Conservation (phyloP, 2,113 vertebrate genomes). For the Vulpes vulpes region DNA sequence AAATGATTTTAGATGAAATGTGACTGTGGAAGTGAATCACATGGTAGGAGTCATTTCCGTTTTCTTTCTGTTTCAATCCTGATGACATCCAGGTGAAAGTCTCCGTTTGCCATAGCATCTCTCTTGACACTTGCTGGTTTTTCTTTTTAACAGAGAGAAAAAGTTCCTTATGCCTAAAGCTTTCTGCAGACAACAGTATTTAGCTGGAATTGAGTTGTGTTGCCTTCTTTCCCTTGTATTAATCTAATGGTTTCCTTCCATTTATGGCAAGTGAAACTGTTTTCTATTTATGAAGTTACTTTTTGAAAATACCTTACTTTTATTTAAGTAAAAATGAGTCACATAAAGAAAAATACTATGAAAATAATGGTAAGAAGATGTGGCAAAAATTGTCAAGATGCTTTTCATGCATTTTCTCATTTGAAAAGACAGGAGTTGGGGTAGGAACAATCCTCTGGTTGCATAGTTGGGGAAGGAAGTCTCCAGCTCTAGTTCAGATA, state of each 20-base stretch:
- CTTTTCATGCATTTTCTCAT: background rate
- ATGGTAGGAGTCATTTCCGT: background rate
- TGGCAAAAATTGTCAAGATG: background rate
- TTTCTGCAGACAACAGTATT: background rate
- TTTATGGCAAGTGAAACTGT: conserved; percentile 30
- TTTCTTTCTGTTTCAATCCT: background rate
- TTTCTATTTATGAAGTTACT: conserved; percentile 59
- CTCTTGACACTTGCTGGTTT: background rate
- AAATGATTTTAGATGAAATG: background rate
- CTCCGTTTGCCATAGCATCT: background rate
- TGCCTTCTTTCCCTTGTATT: background rate
- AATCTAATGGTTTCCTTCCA: background rate
- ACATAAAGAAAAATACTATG: background rate
- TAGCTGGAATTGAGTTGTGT: background rate
- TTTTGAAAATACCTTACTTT: conserved; percentile 21
- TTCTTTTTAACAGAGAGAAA: background rate
- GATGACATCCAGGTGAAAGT: background rate
- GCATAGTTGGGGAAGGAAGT: background rate
- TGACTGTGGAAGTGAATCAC: background rate
- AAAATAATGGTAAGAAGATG: background rate
- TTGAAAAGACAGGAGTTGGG: background rate
- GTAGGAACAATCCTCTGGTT: background rate
- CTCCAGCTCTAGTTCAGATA: background rate
- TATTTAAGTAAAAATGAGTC: conserved; percentile 47
- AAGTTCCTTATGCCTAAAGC: background rate